phyloP scores from a whole-genome alignment of 2,888 invertebrate species.

The Epirrita christyi region DNA sequence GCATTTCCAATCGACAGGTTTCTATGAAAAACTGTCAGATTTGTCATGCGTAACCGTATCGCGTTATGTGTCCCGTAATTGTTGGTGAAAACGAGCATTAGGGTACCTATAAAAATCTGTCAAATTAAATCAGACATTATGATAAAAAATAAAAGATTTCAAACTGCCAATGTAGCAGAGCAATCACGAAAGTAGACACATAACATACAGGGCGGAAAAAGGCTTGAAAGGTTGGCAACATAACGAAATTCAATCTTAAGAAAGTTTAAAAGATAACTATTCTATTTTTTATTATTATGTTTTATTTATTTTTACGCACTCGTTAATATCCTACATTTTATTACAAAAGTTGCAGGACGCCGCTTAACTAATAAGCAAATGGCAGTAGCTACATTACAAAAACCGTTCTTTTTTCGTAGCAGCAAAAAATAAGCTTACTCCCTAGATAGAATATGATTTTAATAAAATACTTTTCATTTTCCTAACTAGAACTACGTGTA shows the following conservation, averaged over 20 bases:
- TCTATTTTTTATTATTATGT: constrained; percentile 16
- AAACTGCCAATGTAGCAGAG: background rate
- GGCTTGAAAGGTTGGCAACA: background rate
- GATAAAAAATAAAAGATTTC: no score
- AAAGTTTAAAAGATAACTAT: constrained; percentile 2
- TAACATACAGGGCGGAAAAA: background rate
- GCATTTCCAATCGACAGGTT: no score
- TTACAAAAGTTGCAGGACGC: constrained; percentile 14
- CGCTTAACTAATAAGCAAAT: constrained; percentile 27
- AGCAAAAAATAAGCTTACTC: constrained; percentile 24
- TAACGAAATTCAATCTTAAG: background rate
- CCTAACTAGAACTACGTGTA: constrained; percentile 38
- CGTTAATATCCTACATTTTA: constrained; percentile 13
- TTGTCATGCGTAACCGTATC: no score
- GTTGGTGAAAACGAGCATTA: no score
- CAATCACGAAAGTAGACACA: constrained; percentile 3
- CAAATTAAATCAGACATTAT: no score
- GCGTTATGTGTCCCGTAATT: no score
- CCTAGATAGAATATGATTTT: constrained; percentile 29
- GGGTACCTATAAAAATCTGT: no score
- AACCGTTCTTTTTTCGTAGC: constrained; percentile 20
- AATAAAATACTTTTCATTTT: constrained; percentile 38
- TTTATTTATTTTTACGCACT: constrained; percentile 12
- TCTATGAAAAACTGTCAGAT: no score
- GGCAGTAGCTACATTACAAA: constrained; percentile 23